Conservation (phyloP, 2,113 vertebrate species). For the Solea senegalensis region DNA sequence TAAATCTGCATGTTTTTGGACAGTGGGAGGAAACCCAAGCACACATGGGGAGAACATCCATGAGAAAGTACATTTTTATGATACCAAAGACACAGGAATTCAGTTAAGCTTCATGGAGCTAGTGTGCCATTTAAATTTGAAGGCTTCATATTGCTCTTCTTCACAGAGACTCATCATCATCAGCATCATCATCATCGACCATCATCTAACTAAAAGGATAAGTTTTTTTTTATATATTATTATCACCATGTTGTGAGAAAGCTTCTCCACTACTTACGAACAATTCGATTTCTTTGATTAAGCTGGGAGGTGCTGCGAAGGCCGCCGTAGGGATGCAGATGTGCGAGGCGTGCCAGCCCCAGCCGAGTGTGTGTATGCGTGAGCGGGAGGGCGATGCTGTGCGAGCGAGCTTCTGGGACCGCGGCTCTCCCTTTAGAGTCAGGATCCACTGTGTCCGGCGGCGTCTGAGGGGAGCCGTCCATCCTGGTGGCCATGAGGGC, state of each 20-base stretch:
- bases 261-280: constrained; percentile 75
- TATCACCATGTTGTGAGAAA: no score
- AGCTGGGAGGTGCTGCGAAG: constrained; percentile 80
- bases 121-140: no score
- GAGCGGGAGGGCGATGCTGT: constrained; percentile 80
- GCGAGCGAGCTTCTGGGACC: constrained; percentile 74
- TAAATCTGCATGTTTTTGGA: no score
- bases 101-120: no score
- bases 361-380: constrained; percentile 68
- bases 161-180: not conserved
- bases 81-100: no score
- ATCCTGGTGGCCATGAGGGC: constrained; percentile 91
- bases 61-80: no score
- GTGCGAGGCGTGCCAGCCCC: constrained; percentile 75
- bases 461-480: constrained; percentile 95
- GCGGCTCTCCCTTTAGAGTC: constrained; percentile 64
- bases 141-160: not conserved
- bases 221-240: not conserved
- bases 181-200: no score
- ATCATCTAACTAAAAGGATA: not conserved
- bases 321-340: constrained; percentile 72
- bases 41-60: no score
- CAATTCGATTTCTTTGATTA: constrained; percentile 85
- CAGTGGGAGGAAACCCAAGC: no score
- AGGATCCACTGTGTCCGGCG: constrained; percentile 83